phyloP scores from a whole-genome alignment of 2,113 vertebrate species.

The Sula dactylatra region DNA sequence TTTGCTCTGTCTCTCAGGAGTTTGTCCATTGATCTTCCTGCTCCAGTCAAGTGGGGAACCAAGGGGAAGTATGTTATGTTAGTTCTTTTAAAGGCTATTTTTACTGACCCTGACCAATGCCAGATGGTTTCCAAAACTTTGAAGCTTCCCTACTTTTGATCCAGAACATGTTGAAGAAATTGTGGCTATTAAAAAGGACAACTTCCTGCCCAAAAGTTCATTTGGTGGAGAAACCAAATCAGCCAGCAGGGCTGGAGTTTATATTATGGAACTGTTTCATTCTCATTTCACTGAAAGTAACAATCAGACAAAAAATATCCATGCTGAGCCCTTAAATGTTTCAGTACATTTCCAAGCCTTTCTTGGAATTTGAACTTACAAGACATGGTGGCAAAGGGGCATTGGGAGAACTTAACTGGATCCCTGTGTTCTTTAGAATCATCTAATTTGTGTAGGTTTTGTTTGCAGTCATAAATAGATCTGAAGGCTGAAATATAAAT shows the following conservation, averaged over 20 bases:
- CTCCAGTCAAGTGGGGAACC: neutral
- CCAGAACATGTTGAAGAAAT: neutral
- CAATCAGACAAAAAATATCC: neutral
- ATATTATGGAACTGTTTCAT: neutral
- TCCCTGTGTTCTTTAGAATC: neutral
- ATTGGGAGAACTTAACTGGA: neutral
- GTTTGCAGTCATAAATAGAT: neutral
- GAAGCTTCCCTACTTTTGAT: neutral
- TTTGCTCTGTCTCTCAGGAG: neutral
- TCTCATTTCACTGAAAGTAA: neutral
- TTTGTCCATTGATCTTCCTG: neutral
- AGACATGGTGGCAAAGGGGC: fast-evolving
- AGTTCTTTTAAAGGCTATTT: neutral
- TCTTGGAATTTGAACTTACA: neutral
- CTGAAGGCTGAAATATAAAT: neutral
- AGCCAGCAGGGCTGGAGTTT: neutral
- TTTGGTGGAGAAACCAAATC: neutral
- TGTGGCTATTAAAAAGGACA: neutral
- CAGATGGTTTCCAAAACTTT: neutral
- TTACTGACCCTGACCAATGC: neutral
- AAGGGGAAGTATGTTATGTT: neutral
- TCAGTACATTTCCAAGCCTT: neutral
- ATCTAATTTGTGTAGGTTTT: neutral
- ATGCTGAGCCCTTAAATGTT: neutral
- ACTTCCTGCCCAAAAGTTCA: neutral